These are phyloP conservation scores for Phocoena phocoena DNA, from an alignment of 2,113 vertebrate species.

Conservation along the genomic window DNA sequence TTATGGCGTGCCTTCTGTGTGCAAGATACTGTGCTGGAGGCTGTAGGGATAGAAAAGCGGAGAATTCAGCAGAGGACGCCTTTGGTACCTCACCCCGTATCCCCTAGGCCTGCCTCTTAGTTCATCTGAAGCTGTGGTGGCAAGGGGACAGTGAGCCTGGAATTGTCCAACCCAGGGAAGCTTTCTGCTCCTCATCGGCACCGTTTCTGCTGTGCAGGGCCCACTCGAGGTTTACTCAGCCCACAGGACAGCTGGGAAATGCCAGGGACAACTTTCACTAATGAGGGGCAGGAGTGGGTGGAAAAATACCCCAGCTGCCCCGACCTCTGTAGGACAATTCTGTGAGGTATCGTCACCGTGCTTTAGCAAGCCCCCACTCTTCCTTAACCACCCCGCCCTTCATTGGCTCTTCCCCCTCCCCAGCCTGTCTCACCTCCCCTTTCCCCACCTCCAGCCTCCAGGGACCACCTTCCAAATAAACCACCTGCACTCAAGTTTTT, in stretches of 20 bases:
- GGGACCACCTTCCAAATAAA: not conserved
- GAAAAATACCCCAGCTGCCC: not conserved
- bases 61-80: not conserved
- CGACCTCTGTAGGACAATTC: accelerated
- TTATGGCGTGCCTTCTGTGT: not conserved
- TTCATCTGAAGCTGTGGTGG: not conserved
- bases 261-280: not conserved
- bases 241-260: not conserved
- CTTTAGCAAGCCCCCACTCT: not conserved
- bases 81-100: not conserved
- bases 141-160: too few relatives aligned
- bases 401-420: too few relatives aligned
- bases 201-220: not conserved
- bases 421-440: not conserved
- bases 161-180: not conserved
- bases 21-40: not conserved
- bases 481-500: not conserved
- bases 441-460: not conserved
- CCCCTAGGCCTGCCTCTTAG: not conserved
- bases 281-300: not conserved
- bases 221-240: not conserved
- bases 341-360: not conserved
- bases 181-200: not conserved
- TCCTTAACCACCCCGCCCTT: not conserved
- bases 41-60: not conserved